These are phyloP conservation scores for Periophthalmus magnuspinnatus DNA, from an alignment of 2,797 vertebrate genomes.

Conservation along the genomic window DNA sequence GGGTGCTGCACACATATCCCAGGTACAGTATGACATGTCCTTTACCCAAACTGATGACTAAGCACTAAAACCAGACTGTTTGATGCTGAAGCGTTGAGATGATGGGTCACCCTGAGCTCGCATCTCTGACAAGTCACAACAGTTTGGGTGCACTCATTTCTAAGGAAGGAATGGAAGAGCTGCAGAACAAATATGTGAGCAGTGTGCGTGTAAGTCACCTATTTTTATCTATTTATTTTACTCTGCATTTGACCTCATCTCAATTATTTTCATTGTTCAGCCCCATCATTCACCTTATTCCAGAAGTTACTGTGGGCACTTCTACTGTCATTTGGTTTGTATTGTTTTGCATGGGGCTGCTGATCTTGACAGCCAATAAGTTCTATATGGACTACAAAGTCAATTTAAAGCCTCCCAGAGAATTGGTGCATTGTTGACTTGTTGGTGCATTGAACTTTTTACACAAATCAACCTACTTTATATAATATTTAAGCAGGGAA, in stretches of 20 bases:
- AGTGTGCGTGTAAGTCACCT: conserved; percentile 82
- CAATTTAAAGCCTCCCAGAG: no score
- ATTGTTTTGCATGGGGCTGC: no score
- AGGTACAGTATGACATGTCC: conserved; percentile 77
- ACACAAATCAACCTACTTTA: no score
- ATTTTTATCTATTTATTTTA: background rate
- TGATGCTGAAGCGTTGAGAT: conserved; percentile 82
- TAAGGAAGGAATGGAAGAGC: conserved; percentile 82
- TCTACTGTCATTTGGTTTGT: no score
- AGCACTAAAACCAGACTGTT: background rate
- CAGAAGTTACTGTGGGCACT: no score
- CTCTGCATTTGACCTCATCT: background rate
- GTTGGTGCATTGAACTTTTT: no score
- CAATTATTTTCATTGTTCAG: no score
- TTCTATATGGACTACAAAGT: no score
- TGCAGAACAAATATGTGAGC: conserved; percentile 87
- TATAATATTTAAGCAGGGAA: no score
- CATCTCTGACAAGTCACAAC: conserved; percentile 80
- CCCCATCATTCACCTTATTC: no score
- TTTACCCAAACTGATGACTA: conserved; percentile 4
- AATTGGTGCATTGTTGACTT: no score
- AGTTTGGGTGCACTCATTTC: conserved; percentile 85
- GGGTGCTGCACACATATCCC: conserved; percentile 86
- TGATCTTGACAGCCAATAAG: no score
- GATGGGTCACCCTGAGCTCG: conserved; percentile 88